These are phyloP conservation scores for Tamias sibiricus DNA, from an alignment of 2,113 vertebrate species.

Conservation along the genomic window DNA sequence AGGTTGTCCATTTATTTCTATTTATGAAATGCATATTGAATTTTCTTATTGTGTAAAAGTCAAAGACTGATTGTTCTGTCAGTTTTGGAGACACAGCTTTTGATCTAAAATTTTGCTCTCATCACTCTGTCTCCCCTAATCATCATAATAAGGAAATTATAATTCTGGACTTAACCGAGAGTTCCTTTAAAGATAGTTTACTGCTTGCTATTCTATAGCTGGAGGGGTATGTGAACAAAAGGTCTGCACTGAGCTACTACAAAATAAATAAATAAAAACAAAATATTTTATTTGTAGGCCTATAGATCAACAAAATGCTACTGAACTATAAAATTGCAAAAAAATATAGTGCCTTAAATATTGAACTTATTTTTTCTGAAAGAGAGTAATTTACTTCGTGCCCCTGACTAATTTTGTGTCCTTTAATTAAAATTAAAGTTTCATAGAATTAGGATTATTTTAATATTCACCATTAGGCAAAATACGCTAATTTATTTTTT, in stretches of 20 bases:
- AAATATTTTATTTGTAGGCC: background rate
- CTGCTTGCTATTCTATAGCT: background rate
- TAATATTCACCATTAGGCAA: background rate
- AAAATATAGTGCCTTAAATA: background rate
- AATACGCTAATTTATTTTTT: background rate
- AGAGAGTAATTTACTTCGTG: background rate
- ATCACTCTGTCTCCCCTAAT: background rate
- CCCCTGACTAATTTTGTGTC: background rate
- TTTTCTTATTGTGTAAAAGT: constrained; percentile 67
- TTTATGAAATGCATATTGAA: constrained; percentile 65
- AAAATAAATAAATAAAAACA: background rate
- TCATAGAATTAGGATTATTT: background rate
- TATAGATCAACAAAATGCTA: background rate
- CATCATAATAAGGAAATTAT: background rate
- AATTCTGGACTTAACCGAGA: background rate
- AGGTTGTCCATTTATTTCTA: constrained; percentile 60
- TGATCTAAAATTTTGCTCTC: constrained; percentile 19
- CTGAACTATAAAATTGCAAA: background rate
- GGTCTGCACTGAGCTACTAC: background rate
- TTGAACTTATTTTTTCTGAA: background rate
- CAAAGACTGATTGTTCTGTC: constrained; percentile 24
- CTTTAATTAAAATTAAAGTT: background rate
- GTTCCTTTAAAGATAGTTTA: background rate
- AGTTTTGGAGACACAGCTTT: constrained; percentile 5
- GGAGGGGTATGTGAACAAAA: background rate